Percentiles rank a stretch among this genome's conserved stretches.
Evolutionary conservation across 1,140 invertebrate genomes (phyloP).

Genomic region (Drosophila tristis): DNA sequence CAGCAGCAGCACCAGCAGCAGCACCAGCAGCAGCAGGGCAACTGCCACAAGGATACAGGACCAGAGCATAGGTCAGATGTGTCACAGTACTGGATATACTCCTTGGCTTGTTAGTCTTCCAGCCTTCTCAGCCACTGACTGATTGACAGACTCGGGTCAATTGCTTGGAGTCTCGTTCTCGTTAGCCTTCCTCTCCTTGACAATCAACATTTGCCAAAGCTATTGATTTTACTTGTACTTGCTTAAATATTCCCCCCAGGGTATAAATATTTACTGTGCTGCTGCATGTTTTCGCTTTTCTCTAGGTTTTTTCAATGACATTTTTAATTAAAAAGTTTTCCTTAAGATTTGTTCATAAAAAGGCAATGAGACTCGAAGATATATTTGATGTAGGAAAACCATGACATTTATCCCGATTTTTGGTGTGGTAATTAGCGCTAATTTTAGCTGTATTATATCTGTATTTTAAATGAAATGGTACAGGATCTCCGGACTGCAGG

Average conservation of each 20-base stretch:
- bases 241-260: conserved; percentile 13
- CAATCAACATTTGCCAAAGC: conserved; percentile 2
- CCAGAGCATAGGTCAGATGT: conserved; percentile 38
- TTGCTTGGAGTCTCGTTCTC: conserved; percentile 17
- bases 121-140: not conserved
- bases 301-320: conserved; percentile 26
- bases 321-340: conserved; percentile 58
- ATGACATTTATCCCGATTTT: not conserved
- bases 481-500: conserved; percentile 22
- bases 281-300: not conserved
- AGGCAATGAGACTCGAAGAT: conserved; percentile 6
- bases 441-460: no score
- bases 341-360: conserved; percentile 30
- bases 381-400: not conserved
- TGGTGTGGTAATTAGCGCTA: conserved; percentile 6
- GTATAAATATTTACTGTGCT: conserved; percentile 9
- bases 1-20: not conserved
- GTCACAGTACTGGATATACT: conserved; percentile 6
- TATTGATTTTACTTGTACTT: conserved; percentile 36
- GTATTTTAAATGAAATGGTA: no score
- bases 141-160: conserved; percentile 10
- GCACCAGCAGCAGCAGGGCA: not conserved
- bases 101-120: conserved; percentile 38
- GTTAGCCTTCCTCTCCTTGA: no score
- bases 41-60: conserved; percentile 9